Base-by-base conservation (phyloP, 2,797 vertebrate species). In the Fringilla coelebs region DNA sequence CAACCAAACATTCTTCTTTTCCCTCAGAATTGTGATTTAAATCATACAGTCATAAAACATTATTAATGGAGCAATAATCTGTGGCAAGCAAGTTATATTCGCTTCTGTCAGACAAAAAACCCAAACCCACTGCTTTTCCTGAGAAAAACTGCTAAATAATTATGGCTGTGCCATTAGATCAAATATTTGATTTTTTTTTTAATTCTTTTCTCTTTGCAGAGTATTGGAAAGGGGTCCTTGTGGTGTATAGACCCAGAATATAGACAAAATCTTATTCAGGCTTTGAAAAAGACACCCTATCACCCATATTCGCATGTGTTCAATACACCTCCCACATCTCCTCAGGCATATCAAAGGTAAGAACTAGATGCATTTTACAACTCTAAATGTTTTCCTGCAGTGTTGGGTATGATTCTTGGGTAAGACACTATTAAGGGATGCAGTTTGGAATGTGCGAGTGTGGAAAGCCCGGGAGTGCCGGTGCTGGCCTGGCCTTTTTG, bases 271-370 rank as follows among this genome's bases (percentile, higher is more conserved):
- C 98, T 99, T 97, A 99, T 99, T 98, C 99, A 99, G 98, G 99
- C 99, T 75, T 98, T 99, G 98, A 99, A 99, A 98, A 99, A 99
- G 98, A 99, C 99, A 72, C 99, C 99, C 94, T 99, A 99, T 96
- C 99, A 99, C 96, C 98, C 99, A 52, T 99, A 99, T 97, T 98
- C 99, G 72, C 98, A 99, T 63, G 98, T 99, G 96, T 98, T 99
- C 98, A 98, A 90, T 96, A 98, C 99, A 55, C 98, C 99, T 88
- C 98, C 99, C 96, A 98, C 98, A 95, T 99, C 98, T 96, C 99
- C 98, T 98, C 98, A 98, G 98, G 98, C 98, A 96, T 98, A 98
- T 98, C 98, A 97, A 98, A 99, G 99, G 99, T 99, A 98, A 98
- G 98, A 96, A 89, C 66, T 74, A 88, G 82, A 86, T 40, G 38